Percentiles rank a stretch among this genome's conserved stretches.
phyloP scores from a whole-genome alignment of 1,140 invertebrate genomes.

The Acromyrmex charruanus region DNA sequence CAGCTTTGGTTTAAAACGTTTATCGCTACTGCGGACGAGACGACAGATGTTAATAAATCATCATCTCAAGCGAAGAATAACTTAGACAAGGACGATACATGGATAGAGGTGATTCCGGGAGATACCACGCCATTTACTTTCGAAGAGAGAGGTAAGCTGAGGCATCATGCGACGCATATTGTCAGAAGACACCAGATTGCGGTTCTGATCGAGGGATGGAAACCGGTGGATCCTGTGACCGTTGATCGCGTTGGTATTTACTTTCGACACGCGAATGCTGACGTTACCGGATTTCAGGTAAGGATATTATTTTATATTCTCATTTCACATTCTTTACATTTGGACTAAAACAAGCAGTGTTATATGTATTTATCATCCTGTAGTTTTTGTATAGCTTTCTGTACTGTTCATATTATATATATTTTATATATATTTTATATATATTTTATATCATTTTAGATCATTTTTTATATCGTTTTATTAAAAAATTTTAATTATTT shows the following conservation, averaged over 20 bases:
- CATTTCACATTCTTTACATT: background rate
- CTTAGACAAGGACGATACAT: slow-evolving; percentile 87
- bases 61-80: slow-evolving; percentile 72
- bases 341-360: background rate
- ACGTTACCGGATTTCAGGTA: slow-evolving; percentile 81
- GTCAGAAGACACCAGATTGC: slow-evolving; percentile 94
- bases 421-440: background rate
- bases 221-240: slow-evolving; percentile 94
- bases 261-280: slow-evolving; percentile 92
- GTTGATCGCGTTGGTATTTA: slow-evolving; percentile 98
- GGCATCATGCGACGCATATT: slow-evolving; percentile 94
- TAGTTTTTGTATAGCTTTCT: background rate
- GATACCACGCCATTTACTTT: slow-evolving; percentile 94
- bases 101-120: slow-evolving; percentile 90
- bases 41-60: slow-evolving; percentile 74
- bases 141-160: slow-evolving; percentile 91
- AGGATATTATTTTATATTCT: background rate
- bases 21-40: slow-evolving; percentile 87
- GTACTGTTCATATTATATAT: background rate
- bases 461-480: too few species aligned
- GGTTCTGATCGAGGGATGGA: slow-evolving; percentile 96
- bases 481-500: background rate
- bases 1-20: slow-evolving; percentile 94
- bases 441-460: too few species aligned
- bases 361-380: background rate